These are phyloP conservation scores for Coronaproctus castanopsis DNA, from an alignment of 2,888 invertebrate species.

Conservation along the genomic window DNA sequence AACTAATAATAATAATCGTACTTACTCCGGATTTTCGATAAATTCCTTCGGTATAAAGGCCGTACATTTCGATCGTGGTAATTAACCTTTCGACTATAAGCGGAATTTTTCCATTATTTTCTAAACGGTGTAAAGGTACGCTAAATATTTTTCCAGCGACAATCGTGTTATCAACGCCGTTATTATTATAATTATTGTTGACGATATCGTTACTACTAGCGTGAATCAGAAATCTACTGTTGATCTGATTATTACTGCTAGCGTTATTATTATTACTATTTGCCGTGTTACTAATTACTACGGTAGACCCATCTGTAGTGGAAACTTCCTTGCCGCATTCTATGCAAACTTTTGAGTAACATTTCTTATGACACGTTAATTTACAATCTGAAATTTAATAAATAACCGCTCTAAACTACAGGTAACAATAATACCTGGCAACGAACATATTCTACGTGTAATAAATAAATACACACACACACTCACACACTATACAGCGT, in stretches of 20 bases:
- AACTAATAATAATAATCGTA: too few species aligned
- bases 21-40: conserved; percentile 80
- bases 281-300: conserved; percentile 19
- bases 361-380: conserved; percentile 84
- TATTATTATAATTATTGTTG: background rate
- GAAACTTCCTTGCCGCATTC: conserved; percentile 35
- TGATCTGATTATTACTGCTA: conserved; percentile 3
- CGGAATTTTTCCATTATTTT: conserved; percentile 61
- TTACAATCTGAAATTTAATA: conserved; percentile 43
- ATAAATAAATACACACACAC: too few species aligned
- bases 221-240: too few species aligned
- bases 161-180: conserved; percentile 17
- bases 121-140: conserved; percentile 50
- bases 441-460: too few species aligned
- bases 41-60: conserved; percentile 77
- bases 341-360: conserved; percentile 49
- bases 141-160: conserved; percentile 44
- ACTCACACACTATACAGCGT: too few species aligned
- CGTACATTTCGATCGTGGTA: conserved; percentile 74
- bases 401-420: background rate
- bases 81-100: conserved; percentile 72
- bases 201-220: too few species aligned
- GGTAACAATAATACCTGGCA: too few species aligned
- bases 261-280: conserved; percentile 20
- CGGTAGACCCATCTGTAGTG: conserved; percentile 7